Evolutionary conservation across 1,140 invertebrate species (phyloP), one percentile per base, ranked within the genome.

Genomic region (Zaprionus vittiger): DNA sequence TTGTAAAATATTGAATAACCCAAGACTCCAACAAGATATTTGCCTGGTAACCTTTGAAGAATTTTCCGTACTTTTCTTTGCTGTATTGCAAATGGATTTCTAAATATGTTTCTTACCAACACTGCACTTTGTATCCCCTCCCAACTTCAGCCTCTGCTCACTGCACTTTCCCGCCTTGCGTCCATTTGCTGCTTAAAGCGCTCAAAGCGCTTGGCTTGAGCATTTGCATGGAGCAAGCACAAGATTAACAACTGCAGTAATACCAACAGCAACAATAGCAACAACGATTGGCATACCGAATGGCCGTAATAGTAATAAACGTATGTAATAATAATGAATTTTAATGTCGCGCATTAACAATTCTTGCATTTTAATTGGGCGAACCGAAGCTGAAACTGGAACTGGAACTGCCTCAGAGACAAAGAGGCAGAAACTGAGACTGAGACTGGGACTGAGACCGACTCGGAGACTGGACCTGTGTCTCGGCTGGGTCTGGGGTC

Each of bases 291-390:
- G 75, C 70, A 77, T 80, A 64, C 75, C 74, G 24, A 77, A 80
- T 83, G 74, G 57, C 67, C 56, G 75, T 91, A 82, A 81, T 70
- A 82, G 83, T 66, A 90, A 85, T 85, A 90, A 91, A 89, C 83
- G 83, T 89, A 73, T 87, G 83, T 90, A 85, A 90, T 90, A 90
- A 90, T 90, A 90, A 90, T 90, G 85, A 90, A 90, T 90, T 90
- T 90, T 90, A 90, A 90, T 90, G 85, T 80, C 79, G 85, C 81
- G 79, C 85, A 91, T 90, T 90, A 90, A 91, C 85, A 90, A 90
- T 90, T 90, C 85, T 80, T 90, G 85, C 85, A 90, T 90, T 90
- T 90, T 90, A 90, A 90, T 90, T 91, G 85, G 87, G 72, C 79
- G 63, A 80, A 77, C 75, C 61, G 74, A 66, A 59, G 66, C 69